Evolutionary conservation across 2,113 vertebrate genomes (phyloP), one percentile per base, ranked within the genome.

Genomic region (Eclectus roratus): DNA sequence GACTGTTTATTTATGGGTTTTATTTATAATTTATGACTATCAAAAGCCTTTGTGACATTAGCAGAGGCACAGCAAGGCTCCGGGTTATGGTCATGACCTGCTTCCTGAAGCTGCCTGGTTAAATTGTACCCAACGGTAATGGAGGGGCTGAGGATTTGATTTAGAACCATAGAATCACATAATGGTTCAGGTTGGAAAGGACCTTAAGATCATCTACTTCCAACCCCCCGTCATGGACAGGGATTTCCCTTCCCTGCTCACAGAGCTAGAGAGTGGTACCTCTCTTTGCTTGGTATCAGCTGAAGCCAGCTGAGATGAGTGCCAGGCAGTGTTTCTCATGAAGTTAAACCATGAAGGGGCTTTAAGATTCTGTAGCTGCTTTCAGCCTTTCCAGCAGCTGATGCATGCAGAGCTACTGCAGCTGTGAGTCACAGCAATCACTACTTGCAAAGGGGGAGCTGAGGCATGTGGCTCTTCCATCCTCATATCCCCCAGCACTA

Each of bases 91-190:
- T 39, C 53, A 35, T 47, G 24, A 69, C 52, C 35, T 47, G 43
- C 41, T 88, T 76, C 63, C 63, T 78, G 64, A 92, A 73, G 60
- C 8, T 86, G 29, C 20, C 20, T 73, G 25, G 17, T 84, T 84
- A 63, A 35, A 86, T 28, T 1, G 1, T 4, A 37, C 6, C 64
- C 58, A 84, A 37, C 0, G 0, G 15, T 28, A 28, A 10, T 1
- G 0, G 46, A 46, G 37, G n/a, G 25, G 16, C 37, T 70, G 68
- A 80, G 46, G 28, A 63, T 1, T 58, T 35, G 33, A 24, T 35
- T 35, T 58, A 58, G 21, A 35, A 58, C 16, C 33, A 35, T 35
- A 23, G 13, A 58, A 58, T 16, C n/a, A 35, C 56, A 58, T 35
- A 35, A 35, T 24, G 14, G 13, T 35, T 58, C 21, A 23, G 33